Evolutionary conservation across 2,797 vertebrate species (phyloP).

Genomic region (Pipistrellus nathusii): DNA sequence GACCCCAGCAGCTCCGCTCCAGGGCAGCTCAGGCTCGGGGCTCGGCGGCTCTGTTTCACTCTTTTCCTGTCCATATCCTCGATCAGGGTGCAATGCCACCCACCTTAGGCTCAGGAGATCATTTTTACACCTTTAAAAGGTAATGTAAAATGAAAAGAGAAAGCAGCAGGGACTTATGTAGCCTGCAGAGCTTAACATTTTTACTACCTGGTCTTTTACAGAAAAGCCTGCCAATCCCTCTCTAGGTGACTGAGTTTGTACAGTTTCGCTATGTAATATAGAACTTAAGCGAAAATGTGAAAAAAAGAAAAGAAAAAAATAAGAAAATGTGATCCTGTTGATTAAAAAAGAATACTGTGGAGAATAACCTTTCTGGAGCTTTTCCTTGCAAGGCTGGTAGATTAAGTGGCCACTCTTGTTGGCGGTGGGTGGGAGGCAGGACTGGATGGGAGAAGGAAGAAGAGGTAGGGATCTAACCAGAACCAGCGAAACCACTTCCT

Average conservation of each 20-base stretch:
- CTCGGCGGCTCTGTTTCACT: rapidly evolving
- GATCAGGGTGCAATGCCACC: background rate
- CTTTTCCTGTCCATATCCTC: background rate
- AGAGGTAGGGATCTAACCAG: background rate
- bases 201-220: background rate
- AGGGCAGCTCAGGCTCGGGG: rapidly evolving
- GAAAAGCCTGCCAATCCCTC: background rate
- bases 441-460: background rate
- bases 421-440: background rate
- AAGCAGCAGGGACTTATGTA: background rate
- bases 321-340: background rate
- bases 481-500: background rate
- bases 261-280: rapidly evolving
- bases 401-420: no score
- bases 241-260: no score
- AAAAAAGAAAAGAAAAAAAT: background rate
- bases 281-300: background rate
- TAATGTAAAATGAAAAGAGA: background rate
- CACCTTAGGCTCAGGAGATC: background rate
- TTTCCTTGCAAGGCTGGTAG: background rate
- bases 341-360: background rate
- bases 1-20: background rate
- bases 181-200: no score
- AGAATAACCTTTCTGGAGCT: background rate
- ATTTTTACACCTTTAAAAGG: background rate